These are phyloP conservation scores for Megamerina dolium DNA, from an alignment of 2,888 invertebrate genomes.

Conservation along the genomic window DNA sequence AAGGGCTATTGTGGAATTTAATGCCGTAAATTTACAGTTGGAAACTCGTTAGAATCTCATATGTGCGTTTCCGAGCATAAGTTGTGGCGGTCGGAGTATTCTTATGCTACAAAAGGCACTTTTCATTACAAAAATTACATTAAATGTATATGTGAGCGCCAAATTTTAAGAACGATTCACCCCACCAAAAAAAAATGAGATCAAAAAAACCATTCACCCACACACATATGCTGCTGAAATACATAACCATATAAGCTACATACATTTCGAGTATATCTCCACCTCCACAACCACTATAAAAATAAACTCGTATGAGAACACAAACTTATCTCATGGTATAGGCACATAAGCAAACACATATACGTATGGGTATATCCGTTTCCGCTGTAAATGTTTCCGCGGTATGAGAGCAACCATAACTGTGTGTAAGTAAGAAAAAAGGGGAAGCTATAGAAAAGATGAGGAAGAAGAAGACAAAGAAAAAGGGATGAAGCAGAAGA, in stretches of 20 bases:
- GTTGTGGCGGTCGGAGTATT: background rate
- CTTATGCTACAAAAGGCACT: background rate
- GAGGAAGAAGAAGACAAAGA: background rate
- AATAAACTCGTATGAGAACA: too few species aligned
- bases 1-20: background rate
- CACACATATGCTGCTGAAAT: background rate
- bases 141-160: too few species aligned
- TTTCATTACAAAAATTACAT: constrained; percentile 11
- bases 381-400: too few species aligned
- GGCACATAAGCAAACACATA: too few species aligned
- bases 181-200: constrained; percentile 18
- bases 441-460: background rate
- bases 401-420: too few species aligned
- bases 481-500: background rate
- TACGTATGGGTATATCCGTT: too few species aligned
- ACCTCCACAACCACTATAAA: too few species aligned
- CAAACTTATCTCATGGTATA: too few species aligned
- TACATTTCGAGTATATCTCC: too few species aligned
- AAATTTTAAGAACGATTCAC: too few species aligned
- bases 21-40: constrained; percentile 5
- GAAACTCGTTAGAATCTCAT: constrained; percentile 7
- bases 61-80: background rate
- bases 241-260: too few species aligned
- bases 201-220: background rate
- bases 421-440: too few species aligned